A percentile compares a stretch with the other conserved stretches of the same genome.
These are phyloP conservation scores for Neomorphus geoffroyi DNA, from an alignment of 2,797 vertebrate species.

Conservation along the genomic window DNA sequence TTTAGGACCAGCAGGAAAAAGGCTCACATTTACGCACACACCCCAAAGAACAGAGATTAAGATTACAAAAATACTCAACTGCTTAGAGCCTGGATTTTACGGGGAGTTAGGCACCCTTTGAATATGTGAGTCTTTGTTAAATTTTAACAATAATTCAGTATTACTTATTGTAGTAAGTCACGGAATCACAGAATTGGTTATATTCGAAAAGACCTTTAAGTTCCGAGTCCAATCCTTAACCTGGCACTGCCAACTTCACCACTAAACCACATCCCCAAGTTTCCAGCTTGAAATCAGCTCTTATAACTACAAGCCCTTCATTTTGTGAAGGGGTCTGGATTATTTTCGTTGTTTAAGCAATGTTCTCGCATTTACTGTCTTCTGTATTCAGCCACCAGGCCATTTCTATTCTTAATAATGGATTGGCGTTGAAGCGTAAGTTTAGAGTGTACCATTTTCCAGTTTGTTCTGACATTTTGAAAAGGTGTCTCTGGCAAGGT, in stretches of 20 bases:
- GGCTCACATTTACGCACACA: neutral
- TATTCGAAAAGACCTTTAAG: no score
- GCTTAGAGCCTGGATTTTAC: neutral
- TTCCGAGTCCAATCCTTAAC: no score
- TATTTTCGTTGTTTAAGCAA: neutral
- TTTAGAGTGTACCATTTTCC: neutral
- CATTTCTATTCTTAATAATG: neutral
- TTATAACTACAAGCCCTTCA: neutral
- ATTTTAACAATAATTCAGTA: neutral
- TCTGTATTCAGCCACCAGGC: neutral
- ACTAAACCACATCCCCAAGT: neutral
- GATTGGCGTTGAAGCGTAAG: fast-evolving
- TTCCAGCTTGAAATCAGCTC: neutral
- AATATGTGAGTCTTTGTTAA: neutral
- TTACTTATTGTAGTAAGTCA: neutral
- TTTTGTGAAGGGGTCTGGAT: neutral
- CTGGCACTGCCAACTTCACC: no score
- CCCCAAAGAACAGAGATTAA: neutral
- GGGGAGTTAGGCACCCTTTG: neutral
- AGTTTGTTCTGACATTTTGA: neutral
- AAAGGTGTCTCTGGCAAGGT: neutral
- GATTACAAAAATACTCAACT: neutral
- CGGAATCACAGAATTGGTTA: no score
- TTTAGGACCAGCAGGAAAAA: neutral
- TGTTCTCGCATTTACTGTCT: neutral